Percentiles rank a stretch among this genome's conserved stretches.
Conservation (phyloP, 2,797 vertebrate species). For the Sebastes flavidus region DNA sequence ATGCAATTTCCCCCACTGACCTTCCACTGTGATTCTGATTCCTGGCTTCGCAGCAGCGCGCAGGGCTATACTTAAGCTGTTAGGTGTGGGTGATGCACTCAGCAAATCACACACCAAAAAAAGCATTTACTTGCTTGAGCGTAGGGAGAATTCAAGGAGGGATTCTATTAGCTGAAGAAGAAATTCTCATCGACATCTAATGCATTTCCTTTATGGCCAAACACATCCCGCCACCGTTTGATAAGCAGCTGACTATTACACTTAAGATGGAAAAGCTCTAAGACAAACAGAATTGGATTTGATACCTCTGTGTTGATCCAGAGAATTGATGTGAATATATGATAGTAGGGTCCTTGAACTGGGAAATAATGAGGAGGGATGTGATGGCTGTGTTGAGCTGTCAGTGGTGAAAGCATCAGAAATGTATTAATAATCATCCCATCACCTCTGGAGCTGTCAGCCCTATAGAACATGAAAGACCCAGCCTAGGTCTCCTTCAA, state of each 20-base stretch:
- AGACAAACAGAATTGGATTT: slow-evolving; percentile 28
- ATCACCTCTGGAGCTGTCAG: slow-evolving; percentile 66
- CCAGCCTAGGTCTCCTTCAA: slow-evolving; percentile 48
- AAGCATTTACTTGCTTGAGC: slow-evolving; percentile 28
- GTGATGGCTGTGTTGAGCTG: slow-evolving; percentile 59
- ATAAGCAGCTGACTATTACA: slow-evolving; percentile 11
- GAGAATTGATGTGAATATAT: slow-evolving; percentile 41
- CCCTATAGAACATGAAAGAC: slow-evolving; percentile 66
- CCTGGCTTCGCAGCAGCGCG: slow-evolving; percentile 21
- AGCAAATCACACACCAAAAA: slow-evolving; percentile 26
- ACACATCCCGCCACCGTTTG: neutral
- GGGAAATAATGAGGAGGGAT: slow-evolving; percentile 67
- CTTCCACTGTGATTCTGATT: slow-evolving; percentile 54
- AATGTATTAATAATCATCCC: slow-evolving; percentile 72
- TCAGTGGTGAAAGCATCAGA: slow-evolving; percentile 58
- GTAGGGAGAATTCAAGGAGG: slow-evolving; percentile 23
- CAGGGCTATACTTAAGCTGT: slow-evolving; percentile 62
- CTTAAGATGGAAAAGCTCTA: slow-evolving; percentile 7
- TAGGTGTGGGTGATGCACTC: slow-evolving; percentile 60
- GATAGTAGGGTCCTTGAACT: slow-evolving; percentile 57
- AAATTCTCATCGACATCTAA: slow-evolving; percentile 30
- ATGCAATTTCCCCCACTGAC: slow-evolving; percentile 65
- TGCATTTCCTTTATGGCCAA: slow-evolving; percentile 14
- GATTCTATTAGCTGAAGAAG: slow-evolving; percentile 38
- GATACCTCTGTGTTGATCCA: slow-evolving; percentile 49